Base-by-base conservation (phyloP, 2,113 vertebrate species). In the Chascanopsetta lugubris region DNA sequence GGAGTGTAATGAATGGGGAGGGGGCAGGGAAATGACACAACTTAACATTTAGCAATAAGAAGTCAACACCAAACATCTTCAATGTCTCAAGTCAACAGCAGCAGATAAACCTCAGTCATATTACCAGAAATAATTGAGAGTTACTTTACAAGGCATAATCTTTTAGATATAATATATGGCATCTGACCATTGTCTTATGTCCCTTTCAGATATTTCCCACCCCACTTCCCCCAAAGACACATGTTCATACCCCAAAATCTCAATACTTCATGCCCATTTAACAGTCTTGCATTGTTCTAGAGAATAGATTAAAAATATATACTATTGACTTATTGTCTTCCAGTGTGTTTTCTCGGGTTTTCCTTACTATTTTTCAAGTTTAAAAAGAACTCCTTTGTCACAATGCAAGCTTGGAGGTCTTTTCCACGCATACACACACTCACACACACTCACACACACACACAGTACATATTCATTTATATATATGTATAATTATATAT, bases 291-390 rank as follows among this genome's bases (percentile, higher is more conserved):
- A 80, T 78, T 86, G 65, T 82, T 87, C 83, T 89, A 84, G 68
- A 92, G 83, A 89, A 81, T 84, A 74, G 62, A 78, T 87, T 86
- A 83, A 92, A 91, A 89, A 91, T 91, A 92, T 90, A 88, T 87
- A 90, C 79, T 90, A 89, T 86, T 74, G 71, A 84, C 74, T 87
- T 88, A 88, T 75, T 80, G 75, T 86, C 78, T 87, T 92, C 91
- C 92, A 93, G 91, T 93, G 91, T 89, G 86, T 55, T 64, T 72
- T 81, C 87, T 80, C 70, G 72, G 73, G 17, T 73, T 69, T 75
- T 74, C 48, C 38, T 67, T 66, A 54, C 34, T 61, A 61, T 69
- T 80, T 82, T 88, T 86, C 87, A 88, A 88, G 87, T 84, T 87
- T 84, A 74, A 86, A 86, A 86, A 84, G 70, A 72, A 69, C 58